A percentile compares a stretch with the other conserved stretches of the same genome.
Evolutionary conservation across 2,888 invertebrate species (phyloP).

Genomic region (Cynaeus angustus): DNA sequence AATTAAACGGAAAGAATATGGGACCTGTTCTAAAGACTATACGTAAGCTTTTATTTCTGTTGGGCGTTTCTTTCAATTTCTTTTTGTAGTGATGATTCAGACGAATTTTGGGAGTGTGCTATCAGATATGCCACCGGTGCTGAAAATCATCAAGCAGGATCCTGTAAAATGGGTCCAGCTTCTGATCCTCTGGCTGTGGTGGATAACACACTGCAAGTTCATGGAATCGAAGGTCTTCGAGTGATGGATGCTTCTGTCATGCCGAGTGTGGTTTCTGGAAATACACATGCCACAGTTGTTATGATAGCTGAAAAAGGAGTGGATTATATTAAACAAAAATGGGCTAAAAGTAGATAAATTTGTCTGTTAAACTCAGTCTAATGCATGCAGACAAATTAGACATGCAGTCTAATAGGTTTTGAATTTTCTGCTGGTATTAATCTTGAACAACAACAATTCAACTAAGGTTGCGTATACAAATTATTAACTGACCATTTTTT

Average conservation of each 20-base stretch:
- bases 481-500: no score
- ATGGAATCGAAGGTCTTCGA: constrained; percentile 53
- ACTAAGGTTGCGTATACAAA: no score
- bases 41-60: not conserved
- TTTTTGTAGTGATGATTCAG: constrained; percentile 62
- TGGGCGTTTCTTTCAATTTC: no score
- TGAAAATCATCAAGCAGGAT: constrained; percentile 85
- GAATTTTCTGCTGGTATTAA: no score
- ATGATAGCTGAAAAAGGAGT: constrained; percentile 55
- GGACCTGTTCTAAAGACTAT: constrained; percentile 59
- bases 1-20: constrained; percentile 73
- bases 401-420: no score
- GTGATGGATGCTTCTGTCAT: constrained; percentile 55
- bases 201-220: constrained; percentile 49
- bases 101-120: constrained; percentile 82
- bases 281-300: constrained; percentile 54
- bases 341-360: not conserved
- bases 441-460: no score
- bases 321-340: constrained; percentile 49
- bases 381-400: no score
- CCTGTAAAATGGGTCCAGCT: constrained; percentile 84
- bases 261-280: constrained; percentile 50
- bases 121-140: constrained; percentile 79
- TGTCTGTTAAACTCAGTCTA: not conserved
- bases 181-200: constrained; percentile 79